phyloP scores from a whole-genome alignment of 1,140 invertebrate genomes.

The Aphaenogaster floridana region DNA sequence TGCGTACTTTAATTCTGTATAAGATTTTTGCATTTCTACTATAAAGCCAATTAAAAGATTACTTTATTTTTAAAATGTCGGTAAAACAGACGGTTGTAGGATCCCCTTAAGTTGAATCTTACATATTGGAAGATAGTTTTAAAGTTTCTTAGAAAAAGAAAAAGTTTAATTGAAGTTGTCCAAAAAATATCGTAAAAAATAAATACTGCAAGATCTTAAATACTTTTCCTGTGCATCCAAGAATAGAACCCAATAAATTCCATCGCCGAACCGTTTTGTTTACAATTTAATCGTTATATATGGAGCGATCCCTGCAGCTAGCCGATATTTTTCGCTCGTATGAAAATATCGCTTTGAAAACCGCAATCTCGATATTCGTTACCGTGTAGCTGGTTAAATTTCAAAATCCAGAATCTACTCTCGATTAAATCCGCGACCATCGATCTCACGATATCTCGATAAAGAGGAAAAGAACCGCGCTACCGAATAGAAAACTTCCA shows the following conservation, averaged over 20 bases:
- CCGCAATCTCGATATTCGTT: slow-evolving; percentile 44
- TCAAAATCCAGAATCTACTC: slow-evolving; percentile 41
- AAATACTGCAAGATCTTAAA: neutral
- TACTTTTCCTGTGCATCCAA: neutral
- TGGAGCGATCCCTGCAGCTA: neutral
- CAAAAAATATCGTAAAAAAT: neutral
- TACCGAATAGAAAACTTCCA: slow-evolving; percentile 66
- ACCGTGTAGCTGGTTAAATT: slow-evolving; percentile 18
- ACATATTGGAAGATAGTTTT: neutral
- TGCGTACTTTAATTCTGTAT: no score
- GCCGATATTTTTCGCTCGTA: slow-evolving; percentile 24
- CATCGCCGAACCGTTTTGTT: neutral
- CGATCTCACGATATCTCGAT: slow-evolving; percentile 54
- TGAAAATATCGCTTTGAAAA: slow-evolving; percentile 6
- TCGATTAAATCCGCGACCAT: slow-evolving; percentile 42
- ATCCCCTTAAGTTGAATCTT: neutral
- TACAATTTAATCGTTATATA: slow-evolving; percentile 21
- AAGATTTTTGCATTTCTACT: no score
- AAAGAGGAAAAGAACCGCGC: slow-evolving; percentile 39
- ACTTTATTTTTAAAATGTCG: no score
- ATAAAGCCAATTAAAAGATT: no score
- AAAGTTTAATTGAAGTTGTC: neutral
- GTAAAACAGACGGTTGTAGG: no score
- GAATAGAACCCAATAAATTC: neutral
- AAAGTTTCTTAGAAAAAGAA: neutral